Percentiles rank a stretch among this genome's conserved stretches.
phyloP scores from a whole-genome alignment of 2,888 invertebrate genomes.

The Onthophagus sagittarius region DNA sequence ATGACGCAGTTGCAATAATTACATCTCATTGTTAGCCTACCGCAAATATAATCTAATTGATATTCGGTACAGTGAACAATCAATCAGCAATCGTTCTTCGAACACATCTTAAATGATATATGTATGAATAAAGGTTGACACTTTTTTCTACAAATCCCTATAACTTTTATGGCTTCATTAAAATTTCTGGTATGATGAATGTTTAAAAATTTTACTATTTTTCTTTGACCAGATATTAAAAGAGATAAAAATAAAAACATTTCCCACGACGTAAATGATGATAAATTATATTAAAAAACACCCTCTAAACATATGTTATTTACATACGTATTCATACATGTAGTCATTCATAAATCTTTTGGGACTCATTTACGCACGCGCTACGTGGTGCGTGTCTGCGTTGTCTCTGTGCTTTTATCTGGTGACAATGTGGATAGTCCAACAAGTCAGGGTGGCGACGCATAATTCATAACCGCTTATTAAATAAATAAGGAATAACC shows the following conservation, averaged over 20 bases:
- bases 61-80: too few relatives aligned
- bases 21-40: too few relatives aligned
- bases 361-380: not conserved
- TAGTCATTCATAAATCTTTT: not conserved
- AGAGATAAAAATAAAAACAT: not conserved
- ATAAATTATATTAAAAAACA: not conserved
- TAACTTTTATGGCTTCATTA: too few relatives aligned
- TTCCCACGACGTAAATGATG: not conserved
- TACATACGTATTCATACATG: not conserved
- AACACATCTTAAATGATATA: too few relatives aligned
- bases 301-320: not conserved
- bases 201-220: too few relatives aligned
- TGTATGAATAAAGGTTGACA: too few relatives aligned
- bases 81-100: too few relatives aligned
- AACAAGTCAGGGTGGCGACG: not conserved
- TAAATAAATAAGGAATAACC: slow-evolving; percentile 11
- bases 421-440: not conserved
- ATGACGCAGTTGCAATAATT: too few relatives aligned
- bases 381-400: not conserved
- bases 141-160: too few relatives aligned
- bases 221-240: too few relatives aligned
- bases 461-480: slow-evolving; percentile 4
- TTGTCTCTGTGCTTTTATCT: not conserved
- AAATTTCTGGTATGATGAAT: too few relatives aligned
- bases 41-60: too few relatives aligned